Evolutionary conservation across 2,113 vertebrate genomes (phyloP), one percentile per base, ranked within the genome.

Genomic region (Oxygymnocypris stewartii): DNA sequence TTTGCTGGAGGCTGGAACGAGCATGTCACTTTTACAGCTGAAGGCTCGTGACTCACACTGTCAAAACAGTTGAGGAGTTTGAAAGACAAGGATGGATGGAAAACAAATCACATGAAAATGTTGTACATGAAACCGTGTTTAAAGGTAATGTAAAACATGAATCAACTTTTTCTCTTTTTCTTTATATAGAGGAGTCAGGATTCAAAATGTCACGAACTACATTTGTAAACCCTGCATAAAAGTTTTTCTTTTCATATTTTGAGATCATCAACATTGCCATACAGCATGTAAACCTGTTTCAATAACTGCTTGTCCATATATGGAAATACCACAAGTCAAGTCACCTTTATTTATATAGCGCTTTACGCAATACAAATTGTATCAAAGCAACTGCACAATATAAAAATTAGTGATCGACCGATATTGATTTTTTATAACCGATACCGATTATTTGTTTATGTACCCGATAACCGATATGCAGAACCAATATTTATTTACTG

Each of bases 251-350:
- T 71, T 71, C 69, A 40, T 73, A 11, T 37, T 40, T 31, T 16
- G 8, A 40, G 35, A 16, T 40, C 35, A 40, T 20, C 40, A 71
- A 23, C 69, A 73, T 73, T 40, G 69, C 69, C 35, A 40, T 69
- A 69, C 14, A 18, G 28, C 65, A 18, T 4, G 2, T 10, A 37
- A 37, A 11, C 69, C 8, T 40, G 35, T 40, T 73, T 23, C 10
- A 73, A 23, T 23, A 37, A 71, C 31, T 71, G 69, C 69, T 73
- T 11, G 67, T 73, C 69, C 35, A 40, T 73, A 73, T 73, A 23
- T 73, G 69, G 69, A 73, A 67, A 31, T 67, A 4, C 28, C 6
- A 31, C 13, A 31, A 31, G 28, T 31, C 28, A 31, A 31, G 28
- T 31, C 28, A 31, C 28, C 28, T 31, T 31, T 31, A 31, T 31